These are phyloP conservation scores for Heliconius eleuchia DNA, from an alignment of 1,140 invertebrate species.

Conservation along the genomic window DNA sequence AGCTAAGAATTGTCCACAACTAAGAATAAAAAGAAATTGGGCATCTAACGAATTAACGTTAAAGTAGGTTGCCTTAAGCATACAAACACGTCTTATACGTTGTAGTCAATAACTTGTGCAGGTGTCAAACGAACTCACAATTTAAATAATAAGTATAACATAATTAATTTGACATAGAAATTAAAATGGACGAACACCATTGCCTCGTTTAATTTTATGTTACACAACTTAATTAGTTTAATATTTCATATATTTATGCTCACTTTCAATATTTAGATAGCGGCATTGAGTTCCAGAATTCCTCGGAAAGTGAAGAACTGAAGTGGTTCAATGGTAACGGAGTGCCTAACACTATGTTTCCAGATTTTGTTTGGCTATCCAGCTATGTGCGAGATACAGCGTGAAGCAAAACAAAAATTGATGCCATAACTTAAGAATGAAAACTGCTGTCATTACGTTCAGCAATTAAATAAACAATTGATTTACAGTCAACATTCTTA, in stretches of 20 bases:
- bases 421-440: too few relatives aligned
- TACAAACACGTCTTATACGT: conserved; percentile 11
- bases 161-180: conserved; percentile 36
- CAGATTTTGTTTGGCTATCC: too few relatives aligned
- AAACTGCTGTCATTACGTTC: too few relatives aligned
- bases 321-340: too few relatives aligned
- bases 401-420: too few relatives aligned
- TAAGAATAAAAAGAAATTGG: not conserved
- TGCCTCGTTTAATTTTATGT: conserved; percentile 27
- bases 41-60: conserved; percentile 15
- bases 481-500: too few relatives aligned
- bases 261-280: too few relatives aligned
- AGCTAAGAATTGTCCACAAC: not conserved
- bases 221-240: conserved; percentile 30
- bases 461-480: too few relatives aligned
- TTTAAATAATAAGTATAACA: conserved; percentile 25
- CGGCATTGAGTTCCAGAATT: too few relatives aligned
- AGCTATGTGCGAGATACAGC: too few relatives aligned
- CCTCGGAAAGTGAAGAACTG: too few relatives aligned
- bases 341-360: too few relatives aligned
- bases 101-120: conserved; percentile 20
- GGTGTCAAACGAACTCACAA: conserved; percentile 24
- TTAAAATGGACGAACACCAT: conserved; percentile 31
- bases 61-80: conserved; percentile 14
- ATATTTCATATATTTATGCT: conserved; percentile 23